A percentile compares a stretch with the other conserved stretches of the same genome.
Conservation (phyloP, 2,113 vertebrate genomes). For the Poicephalus gulielmi region DNA sequence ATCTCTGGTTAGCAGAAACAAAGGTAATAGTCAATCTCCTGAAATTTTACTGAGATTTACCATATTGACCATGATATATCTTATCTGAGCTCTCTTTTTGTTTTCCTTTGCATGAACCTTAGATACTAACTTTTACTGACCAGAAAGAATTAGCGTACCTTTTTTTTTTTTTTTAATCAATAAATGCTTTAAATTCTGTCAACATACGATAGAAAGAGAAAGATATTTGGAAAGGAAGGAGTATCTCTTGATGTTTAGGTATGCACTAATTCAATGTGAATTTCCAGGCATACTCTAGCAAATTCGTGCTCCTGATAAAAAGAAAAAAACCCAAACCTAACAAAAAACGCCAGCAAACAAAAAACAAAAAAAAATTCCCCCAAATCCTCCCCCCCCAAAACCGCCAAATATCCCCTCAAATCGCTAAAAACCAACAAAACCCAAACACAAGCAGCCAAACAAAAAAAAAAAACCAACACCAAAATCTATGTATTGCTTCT, state of each 20-base stretch:
- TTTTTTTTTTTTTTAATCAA: neutral
- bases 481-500: neutral
- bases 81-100: neutral
- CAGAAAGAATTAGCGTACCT: neutral
- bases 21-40: slow-evolving; percentile 81
- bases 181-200: neutral
- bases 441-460: neutral
- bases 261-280: neutral
- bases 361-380: too few relatives aligned
- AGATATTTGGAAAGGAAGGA: neutral
- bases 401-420: neutral
- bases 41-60: neutral
- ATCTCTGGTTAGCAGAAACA: slow-evolving; percentile 92
- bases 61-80: neutral
- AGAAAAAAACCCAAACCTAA: neutral
- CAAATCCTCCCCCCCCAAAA: neutral
- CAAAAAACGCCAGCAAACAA: neutral
- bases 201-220: neutral
- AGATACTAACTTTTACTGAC: neutral
- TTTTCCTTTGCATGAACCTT: neutral
- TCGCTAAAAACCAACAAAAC: neutral
- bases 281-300: neutral
- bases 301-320: neutral
- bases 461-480: neutral
- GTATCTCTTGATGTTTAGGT: neutral